Percentiles rank a stretch among this genome's conserved stretches.
Conservation (phyloP, 2,888 invertebrate genomes). For the Eupithecia centaureata region DNA sequence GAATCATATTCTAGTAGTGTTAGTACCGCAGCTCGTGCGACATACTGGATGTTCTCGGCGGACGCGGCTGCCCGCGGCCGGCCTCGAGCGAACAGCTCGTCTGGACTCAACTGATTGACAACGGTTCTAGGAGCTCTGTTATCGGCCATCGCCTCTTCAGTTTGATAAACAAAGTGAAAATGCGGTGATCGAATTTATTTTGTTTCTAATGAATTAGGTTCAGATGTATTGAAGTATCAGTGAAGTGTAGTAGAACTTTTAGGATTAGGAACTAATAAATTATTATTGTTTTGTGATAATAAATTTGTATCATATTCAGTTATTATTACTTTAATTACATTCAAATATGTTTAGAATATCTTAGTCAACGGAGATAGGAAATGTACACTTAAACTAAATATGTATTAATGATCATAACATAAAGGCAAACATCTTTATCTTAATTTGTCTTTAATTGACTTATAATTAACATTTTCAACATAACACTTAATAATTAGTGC, state of each 20-base stretch:
- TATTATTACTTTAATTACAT: constrained; percentile 44
- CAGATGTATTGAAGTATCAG: neutral
- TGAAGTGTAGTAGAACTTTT: constrained; percentile 26
- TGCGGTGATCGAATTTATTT: no score
- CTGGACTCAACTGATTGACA: no score
- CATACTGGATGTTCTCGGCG: no score
- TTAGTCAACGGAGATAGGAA: constrained; percentile 3
- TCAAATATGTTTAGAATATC: constrained; percentile 15
- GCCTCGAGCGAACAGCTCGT: no score
- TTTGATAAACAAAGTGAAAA: no score
- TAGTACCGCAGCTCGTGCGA: no score
- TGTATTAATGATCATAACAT: constrained; percentile 8
- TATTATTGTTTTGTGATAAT: constrained; percentile 72
- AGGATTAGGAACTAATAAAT: constrained; percentile 65
- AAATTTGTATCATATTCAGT: constrained; percentile 62
- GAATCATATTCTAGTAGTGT: no score
- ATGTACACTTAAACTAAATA: constrained; percentile 5
- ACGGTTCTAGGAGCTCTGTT: no score
- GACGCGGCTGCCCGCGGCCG: no score
- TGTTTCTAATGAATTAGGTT: neutral
- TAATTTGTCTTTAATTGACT: neutral
- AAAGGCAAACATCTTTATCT: constrained; percentile 13
- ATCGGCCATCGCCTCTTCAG: no score
- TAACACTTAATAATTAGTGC: neutral
- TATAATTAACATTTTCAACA: neutral